A percentile compares a stretch with the other conserved stretches of the same genome.
phyloP scores from a whole-genome alignment of 1,140 invertebrate genomes.

The Ips typographus region DNA sequence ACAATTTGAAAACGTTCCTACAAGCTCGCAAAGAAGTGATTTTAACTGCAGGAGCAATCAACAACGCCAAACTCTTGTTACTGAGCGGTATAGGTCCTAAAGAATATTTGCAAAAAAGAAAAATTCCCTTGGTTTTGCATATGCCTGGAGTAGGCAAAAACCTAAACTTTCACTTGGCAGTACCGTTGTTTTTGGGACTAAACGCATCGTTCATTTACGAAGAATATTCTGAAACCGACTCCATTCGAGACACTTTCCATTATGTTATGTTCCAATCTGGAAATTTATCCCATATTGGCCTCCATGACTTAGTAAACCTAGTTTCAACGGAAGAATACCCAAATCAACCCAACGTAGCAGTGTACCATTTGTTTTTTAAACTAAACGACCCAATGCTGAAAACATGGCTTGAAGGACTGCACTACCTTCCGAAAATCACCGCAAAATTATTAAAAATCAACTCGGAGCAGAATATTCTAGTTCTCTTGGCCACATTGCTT shows the following conservation, averaged over 20 bases:
- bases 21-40: slow-evolving; percentile 73
- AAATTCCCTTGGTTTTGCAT: slow-evolving; percentile 68
- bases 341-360: slow-evolving; percentile 30
- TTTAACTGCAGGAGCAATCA: slow-evolving; percentile 75
- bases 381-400: slow-evolving; percentile 33
- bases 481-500: slow-evolving; percentile 64
- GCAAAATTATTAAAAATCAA: slow-evolving; percentile 27
- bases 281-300: slow-evolving; percentile 31
- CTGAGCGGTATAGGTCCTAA: slow-evolving; percentile 81
- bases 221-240: slow-evolving; percentile 31
- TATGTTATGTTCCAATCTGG: slow-evolving; percentile 38
- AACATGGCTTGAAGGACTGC: slow-evolving; percentile 19
- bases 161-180: slow-evolving; percentile 80
- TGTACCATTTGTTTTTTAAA: slow-evolving; percentile 39
- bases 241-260: slow-evolving; percentile 36
- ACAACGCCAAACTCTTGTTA: slow-evolving; percentile 80
- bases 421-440: slow-evolving; percentile 24
- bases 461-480: slow-evolving; percentile 24
- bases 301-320: slow-evolving; percentile 37
- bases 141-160: slow-evolving; percentile 78
- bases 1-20: slow-evolving; percentile 44
- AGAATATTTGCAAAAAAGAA: slow-evolving; percentile 67
- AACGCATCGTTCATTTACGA: slow-evolving; percentile 14
- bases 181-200: slow-evolving; percentile 56
- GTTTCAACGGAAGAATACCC: slow-evolving; percentile 28